phyloP scores from a whole-genome alignment of 2,797 vertebrate species.

The Nannoperca obscura region DNA sequence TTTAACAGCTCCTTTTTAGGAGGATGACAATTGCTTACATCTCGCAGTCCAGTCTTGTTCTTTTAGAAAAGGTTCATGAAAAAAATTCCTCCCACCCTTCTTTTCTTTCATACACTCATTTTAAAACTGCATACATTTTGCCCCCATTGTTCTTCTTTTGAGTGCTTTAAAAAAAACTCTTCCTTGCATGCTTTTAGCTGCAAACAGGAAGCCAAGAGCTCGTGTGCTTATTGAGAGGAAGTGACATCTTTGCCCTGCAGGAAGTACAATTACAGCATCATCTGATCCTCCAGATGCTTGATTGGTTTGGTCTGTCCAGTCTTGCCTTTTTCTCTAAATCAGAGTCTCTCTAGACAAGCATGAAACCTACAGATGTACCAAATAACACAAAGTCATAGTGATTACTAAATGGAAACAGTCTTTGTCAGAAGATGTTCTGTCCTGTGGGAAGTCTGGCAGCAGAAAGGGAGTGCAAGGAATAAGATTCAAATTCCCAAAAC shows the following conservation, averaged over 20 bases:
- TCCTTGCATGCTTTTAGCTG: constrained; percentile 87
- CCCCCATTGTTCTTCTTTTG: constrained; percentile 67
- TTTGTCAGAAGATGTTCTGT: constrained; percentile 67
- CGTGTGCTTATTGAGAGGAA: constrained; percentile 86
- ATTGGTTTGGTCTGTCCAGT: constrained; percentile 78
- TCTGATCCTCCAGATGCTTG: constrained; percentile 78
- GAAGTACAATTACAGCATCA: constrained; percentile 85
- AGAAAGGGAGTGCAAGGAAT: constrained; percentile 56
- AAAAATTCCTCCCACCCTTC: constrained; percentile 60
- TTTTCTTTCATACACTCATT: constrained; percentile 65
- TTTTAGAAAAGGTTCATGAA: constrained; percentile 82
- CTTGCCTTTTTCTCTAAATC: constrained; percentile 57
- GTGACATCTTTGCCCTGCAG: constrained; percentile 87
- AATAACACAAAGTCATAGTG: constrained; percentile 72
- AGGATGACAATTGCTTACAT: constrained; percentile 70
- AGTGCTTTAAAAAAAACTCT: constrained; percentile 77
- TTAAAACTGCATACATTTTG: constrained; percentile 71
- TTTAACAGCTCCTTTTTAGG: constrained; percentile 68
- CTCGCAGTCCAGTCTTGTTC: constrained; percentile 67
- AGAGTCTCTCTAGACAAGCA: constrained; percentile 67
- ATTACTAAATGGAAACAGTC: constrained; percentile 75
- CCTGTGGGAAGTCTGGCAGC: constrained; percentile 66
- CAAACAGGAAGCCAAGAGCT: constrained; percentile 91
- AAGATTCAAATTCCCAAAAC: constrained; percentile 41
- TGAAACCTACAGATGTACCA: constrained; percentile 68